Percentiles rank a stretch among this genome's conserved stretches.
Evolutionary conservation across 1,140 invertebrate genomes (phyloP).

Genomic region (Charaxes varanes): DNA sequence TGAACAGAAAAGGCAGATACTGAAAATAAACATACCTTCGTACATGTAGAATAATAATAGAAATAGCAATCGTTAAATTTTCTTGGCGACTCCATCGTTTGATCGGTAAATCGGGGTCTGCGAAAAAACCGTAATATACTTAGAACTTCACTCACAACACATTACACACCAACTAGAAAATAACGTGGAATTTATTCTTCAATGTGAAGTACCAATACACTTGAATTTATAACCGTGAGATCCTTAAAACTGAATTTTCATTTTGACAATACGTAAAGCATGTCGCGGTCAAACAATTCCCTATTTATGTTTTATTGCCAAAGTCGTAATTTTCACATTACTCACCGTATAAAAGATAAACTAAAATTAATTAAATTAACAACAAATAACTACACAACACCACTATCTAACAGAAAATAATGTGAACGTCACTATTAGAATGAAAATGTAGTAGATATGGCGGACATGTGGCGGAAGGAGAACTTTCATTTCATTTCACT

Average conservation of each 20-base stretch:
- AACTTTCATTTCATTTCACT: conserved; percentile 60
- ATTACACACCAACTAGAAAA: conserved; percentile 2
- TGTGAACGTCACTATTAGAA: conserved; percentile 62
- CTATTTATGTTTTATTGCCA: conserved; percentile 38
- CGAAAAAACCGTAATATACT: conserved; percentile 14
- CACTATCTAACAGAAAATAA: conserved; percentile 62
- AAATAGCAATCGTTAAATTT: conserved; percentile 89
- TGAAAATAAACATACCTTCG: conserved; percentile 75
- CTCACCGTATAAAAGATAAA: conserved; percentile 54
- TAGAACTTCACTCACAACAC: conserved; percentile 5
- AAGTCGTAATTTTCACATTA: conserved; percentile 28
- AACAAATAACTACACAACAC: conserved; percentile 59
- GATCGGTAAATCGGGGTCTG: conserved; percentile 46
- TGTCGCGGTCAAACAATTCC: conserved; percentile 46
- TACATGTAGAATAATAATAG: conserved; percentile 89
- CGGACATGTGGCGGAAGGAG: conserved; percentile 63
- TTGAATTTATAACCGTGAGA: conserved; percentile 7
- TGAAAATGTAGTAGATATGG: conserved; percentile 68
- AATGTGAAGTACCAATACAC: too few species aligned
- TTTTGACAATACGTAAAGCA: conserved; percentile 56
- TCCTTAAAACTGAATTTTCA: conserved; percentile 40
- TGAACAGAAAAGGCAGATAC: neutral
- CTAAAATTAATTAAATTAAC: conserved; percentile 65
- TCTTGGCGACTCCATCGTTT: conserved; percentile 75
- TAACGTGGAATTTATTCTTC: too few species aligned